A percentile compares a stretch with the other conserved stretches of the same genome.
Evolutionary conservation across 2,888 invertebrate species (phyloP).

Genomic region (Scaptomyza caliginosa): DNA sequence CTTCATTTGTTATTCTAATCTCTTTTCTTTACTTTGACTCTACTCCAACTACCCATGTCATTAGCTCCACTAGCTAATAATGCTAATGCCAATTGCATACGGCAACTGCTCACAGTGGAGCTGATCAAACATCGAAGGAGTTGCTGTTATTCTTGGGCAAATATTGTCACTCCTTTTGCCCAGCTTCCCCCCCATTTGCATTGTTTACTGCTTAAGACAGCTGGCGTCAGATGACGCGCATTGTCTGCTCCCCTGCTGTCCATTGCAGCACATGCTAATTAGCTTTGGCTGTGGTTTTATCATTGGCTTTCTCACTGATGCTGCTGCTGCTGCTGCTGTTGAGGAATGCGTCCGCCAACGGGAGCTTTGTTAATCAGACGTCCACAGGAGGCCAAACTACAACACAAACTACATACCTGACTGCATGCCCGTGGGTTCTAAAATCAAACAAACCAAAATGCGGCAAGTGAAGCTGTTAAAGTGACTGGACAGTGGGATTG

Average conservation of each 20-base stretch:
- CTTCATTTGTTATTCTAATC: neutral
- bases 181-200: neutral
- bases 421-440: neutral
- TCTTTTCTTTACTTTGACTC: neutral
- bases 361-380: conserved; percentile 29
- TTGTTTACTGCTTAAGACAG: conserved; percentile 2
- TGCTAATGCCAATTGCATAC: neutral
- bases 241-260: conserved; percentile 1
- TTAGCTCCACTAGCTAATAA: neutral
- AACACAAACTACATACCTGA: neutral
- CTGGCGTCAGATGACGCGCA: neutral
- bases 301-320: neutral
- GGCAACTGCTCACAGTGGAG: neutral
- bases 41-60: neutral
- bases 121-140: neutral
- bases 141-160: neutral
- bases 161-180: neutral
- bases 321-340: neutral
- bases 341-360: neutral
- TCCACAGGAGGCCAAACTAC: conserved; percentile 5
- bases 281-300: conserved; percentile 17
- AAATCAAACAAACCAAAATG: conserved; percentile 16
- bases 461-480: conserved; percentile 9
- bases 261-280: conserved; percentile 39
- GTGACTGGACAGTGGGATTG: neutral